Conservation (phyloP, 2,888 invertebrate species). For the Drosophila heteroneura region DNA sequence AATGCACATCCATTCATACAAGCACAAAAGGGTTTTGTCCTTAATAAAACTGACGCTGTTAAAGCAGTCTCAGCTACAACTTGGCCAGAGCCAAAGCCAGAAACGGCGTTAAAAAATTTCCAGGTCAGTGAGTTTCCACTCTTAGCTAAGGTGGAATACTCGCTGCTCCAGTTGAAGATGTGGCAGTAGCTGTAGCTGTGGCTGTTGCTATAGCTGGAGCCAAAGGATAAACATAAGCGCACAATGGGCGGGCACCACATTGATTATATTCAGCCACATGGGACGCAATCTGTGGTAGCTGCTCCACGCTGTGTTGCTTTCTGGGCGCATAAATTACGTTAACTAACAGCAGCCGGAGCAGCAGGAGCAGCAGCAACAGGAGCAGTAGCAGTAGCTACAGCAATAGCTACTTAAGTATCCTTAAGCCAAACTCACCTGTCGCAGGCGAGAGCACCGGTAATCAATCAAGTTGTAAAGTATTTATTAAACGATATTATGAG, state of each 20-base stretch:
- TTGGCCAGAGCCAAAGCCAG: slow-evolving; percentile 28
- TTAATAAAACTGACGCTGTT: slow-evolving; percentile 33
- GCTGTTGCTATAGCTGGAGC: slow-evolving; percentile 13
- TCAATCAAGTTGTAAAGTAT: slow-evolving; percentile 81
- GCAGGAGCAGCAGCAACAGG: neutral
- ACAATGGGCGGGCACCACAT: slow-evolving; percentile 65
- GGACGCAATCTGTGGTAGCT: slow-evolving; percentile 74
- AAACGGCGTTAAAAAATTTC: slow-evolving; percentile 62
- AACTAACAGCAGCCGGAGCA: slow-evolving; percentile 37
- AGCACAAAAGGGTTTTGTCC: slow-evolving; percentile 34
- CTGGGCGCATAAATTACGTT: slow-evolving; percentile 71
- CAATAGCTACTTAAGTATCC: slow-evolving; percentile 63
- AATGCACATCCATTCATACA: slow-evolving; percentile 45
- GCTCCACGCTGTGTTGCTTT: slow-evolving; percentile 55
- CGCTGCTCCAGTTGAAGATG: slow-evolving; percentile 12
- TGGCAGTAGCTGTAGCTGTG: slow-evolving; percentile 1
- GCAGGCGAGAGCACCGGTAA: slow-evolving; percentile 59
- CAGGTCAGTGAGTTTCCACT: slow-evolving; percentile 74
- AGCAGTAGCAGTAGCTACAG: slow-evolving; percentile 11
- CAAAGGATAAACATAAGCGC: slow-evolving; percentile 67
- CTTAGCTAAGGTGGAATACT: slow-evolving; percentile 37
- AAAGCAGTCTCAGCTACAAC: slow-evolving; percentile 35
- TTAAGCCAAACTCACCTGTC: slow-evolving; percentile 70
- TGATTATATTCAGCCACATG: slow-evolving; percentile 79
- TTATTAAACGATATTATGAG: slow-evolving; percentile 81